Evolutionary conservation across 2,888 invertebrate genomes (phyloP), one percentile per base, ranked within the genome.

Genomic region (Nephrotoma appendiculata): DNA sequence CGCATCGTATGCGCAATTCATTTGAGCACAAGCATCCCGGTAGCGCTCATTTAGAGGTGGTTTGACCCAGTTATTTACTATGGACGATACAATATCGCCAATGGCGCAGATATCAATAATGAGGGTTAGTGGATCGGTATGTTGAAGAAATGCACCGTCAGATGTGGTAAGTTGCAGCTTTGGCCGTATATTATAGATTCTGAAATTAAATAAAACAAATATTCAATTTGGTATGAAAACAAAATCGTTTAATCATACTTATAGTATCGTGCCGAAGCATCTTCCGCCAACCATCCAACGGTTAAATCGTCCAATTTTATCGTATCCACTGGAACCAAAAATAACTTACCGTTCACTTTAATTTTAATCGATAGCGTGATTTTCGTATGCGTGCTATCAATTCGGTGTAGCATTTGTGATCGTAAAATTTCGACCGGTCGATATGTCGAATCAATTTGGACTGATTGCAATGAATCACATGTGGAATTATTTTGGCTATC

Each of bases 131-230:
- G 95, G 93, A 91, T 98, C 98, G 41, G 95, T 95, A 87, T 95
- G 95, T 3, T 95, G 95, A 15, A 97, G 93, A 42, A 96, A 93
- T 2, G 96, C 97, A 0, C 97, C 97, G 89, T 96, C 97, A 87
- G 93, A 93, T 3, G 97, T 97, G 91, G 95, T 94, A 2, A 98
- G 91, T 84, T 95, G 95, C 87, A 97, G 92, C n/a, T 94, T 91
- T 0, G 97, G 97, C 87, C 84, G 87, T 87, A 87, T 19, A 44
- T 43, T 19, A 43, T 52, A 41, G 9, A 87, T 44, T 71, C 83
- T 86, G 43, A 19, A 31, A 86, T 57, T 71, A 86, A 86, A 86
- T 83, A 86, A 83, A 86, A 41, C 42, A 86, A 1, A 31, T 85
- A 71, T 7, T 15, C 19, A 42, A 86, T 41, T 41, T 41, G n/a